These are phyloP conservation scores for Mellilla xanthometata DNA, from an alignment of 2,888 invertebrate genomes.

Conservation along the genomic window DNA sequence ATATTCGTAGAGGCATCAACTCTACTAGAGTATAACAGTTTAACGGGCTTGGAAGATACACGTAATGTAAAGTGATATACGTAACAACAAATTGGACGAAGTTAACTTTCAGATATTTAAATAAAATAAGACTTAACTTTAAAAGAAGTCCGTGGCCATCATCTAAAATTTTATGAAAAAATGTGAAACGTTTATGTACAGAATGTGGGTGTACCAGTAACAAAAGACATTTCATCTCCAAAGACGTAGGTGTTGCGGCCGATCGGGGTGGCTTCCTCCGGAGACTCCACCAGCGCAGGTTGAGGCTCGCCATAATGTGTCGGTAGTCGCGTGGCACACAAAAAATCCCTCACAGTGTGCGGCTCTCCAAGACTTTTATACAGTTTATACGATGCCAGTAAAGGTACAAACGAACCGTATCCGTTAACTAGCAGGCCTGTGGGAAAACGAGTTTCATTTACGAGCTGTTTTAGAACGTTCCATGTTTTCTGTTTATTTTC, in stretches of 20 bases:
- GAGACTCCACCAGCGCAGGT: conserved; percentile 41
- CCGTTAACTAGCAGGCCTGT: conserved; percentile 57
- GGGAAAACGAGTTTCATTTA: too few species aligned
- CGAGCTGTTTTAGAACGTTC: too few species aligned
- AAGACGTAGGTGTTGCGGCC: conserved; percentile 62
- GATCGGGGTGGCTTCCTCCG: conserved; percentile 40
- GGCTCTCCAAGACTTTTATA: conserved; percentile 73
- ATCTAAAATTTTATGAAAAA: too few species aligned
- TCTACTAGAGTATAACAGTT: too few species aligned
- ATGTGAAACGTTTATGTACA: too few species aligned
- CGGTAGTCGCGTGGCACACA: conserved; percentile 54
- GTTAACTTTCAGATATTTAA: too few species aligned
- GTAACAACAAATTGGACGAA: too few species aligned
- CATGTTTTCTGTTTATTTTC: neutral
- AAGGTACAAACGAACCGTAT: conserved; percentile 63
- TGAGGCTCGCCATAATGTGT: conserved; percentile 43
- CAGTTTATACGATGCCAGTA: conserved; percentile 65
- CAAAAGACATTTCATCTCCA: conserved; percentile 59
- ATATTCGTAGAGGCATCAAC: too few species aligned
- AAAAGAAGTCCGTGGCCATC: too few species aligned
- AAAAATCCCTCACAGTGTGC: conserved; percentile 62
- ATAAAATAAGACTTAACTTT: too few species aligned
- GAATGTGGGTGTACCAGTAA: conserved; percentile 46
- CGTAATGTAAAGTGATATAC: too few species aligned
- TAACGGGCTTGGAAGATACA: too few species aligned